Evolutionary conservation across 2,797 vertebrate genomes (phyloP).

Genomic region (Fundulus diaphanus): DNA sequence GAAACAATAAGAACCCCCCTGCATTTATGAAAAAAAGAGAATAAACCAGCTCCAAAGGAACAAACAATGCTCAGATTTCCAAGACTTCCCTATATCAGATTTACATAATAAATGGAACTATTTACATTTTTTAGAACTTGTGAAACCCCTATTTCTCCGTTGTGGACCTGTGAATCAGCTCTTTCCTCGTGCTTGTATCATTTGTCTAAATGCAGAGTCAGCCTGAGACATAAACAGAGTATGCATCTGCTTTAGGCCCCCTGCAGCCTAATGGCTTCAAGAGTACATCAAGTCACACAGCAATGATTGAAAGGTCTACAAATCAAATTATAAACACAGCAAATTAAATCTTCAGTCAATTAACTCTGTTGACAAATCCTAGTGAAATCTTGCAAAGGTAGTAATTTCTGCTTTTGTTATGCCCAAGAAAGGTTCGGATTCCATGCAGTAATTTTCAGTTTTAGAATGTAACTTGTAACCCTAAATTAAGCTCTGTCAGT

Average conservation of each 20-base stretch:
- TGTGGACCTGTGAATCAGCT: neutral
- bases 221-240: neutral
- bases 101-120: neutral
- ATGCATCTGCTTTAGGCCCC: neutral
- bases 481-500: neutral
- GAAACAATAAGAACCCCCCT: too few relatives aligned
- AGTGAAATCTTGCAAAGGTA: neutral
- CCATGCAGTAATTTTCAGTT: neutral
- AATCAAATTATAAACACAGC: neutral
- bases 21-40: neutral
- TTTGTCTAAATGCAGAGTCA: neutral
- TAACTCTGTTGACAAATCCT: neutral
- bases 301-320: neutral
- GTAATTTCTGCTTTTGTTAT: neutral
- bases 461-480: neutral
- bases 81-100: neutral
- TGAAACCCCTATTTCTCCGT: neutral
- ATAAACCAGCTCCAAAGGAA: neutral
- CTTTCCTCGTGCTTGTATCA: neutral
- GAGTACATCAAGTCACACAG: neutral
- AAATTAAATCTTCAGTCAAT: neutral
- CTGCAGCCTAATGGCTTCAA: neutral
- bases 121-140: neutral
- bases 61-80: neutral
- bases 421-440: neutral